A percentile compares a stretch with the other conserved stretches of the same genome.
phyloP scores from a whole-genome alignment of 2,113 vertebrate genomes.

The Triplophysa siluroides region DNA sequence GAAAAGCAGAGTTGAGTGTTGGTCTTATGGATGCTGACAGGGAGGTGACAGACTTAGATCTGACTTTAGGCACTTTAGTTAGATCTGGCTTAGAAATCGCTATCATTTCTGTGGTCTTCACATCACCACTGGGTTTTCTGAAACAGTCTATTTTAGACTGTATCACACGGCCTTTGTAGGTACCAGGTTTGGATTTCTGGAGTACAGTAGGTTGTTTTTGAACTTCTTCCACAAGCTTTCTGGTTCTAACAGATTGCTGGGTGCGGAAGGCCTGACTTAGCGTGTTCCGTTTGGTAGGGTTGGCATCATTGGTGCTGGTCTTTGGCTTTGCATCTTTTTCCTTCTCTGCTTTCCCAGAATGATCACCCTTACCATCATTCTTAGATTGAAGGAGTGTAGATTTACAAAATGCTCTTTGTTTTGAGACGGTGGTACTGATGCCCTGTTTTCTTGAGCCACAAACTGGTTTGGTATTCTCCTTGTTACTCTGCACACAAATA shows the following conservation, averaged over 20 bases:
- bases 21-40: constrained; percentile 9
- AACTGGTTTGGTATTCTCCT: constrained; percentile 70
- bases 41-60: constrained; percentile 40
- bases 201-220: constrained; percentile 60
- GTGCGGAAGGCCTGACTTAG: constrained; percentile 72
- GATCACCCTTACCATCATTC: constrained; percentile 50
- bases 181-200: constrained; percentile 76
- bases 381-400: constrained; percentile 54
- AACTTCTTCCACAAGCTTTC: constrained; percentile 65
- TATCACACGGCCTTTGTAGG: constrained; percentile 85
- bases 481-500: constrained; percentile 64
- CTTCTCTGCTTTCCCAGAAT: constrained; percentile 23
- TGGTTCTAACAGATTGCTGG: constrained; percentile 68
- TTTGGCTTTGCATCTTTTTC: constrained; percentile 31
- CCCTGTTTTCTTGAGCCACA: constrained; percentile 46
- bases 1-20: constrained; percentile 31
- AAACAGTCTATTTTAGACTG: constrained; percentile 90
- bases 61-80: constrained; percentile 30
- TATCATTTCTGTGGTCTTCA: constrained; percentile 48
- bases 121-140: constrained; percentile 71
- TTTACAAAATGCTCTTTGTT: constrained; percentile 25
- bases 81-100: constrained; percentile 48
- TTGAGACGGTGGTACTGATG: constrained; percentile 41
- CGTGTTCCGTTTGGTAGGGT: constrained; percentile 58
- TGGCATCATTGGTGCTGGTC: constrained; percentile 1